These are phyloP conservation scores for Henricia sp. DNA, from an alignment of 53 echinoderm and acorn worm genomes.

Conservation along the genomic window DNA sequence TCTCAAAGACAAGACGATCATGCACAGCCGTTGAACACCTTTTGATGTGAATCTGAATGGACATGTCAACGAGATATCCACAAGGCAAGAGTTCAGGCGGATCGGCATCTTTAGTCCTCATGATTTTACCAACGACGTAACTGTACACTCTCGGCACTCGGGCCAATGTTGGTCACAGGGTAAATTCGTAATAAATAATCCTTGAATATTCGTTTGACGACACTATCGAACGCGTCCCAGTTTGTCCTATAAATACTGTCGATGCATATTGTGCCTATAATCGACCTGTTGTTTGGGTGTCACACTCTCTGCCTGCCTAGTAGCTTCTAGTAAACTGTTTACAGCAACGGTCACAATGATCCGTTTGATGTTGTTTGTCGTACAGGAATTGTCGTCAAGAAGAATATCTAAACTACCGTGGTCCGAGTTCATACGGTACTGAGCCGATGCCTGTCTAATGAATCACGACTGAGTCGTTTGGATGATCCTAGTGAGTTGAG, in stretches of 20 bases:
- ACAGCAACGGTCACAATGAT: slow-evolving; percentile 93
- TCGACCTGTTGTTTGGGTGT: slow-evolving; percentile 67
- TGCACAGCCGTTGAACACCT: slow-evolving; percentile 88
- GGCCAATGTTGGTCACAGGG: slow-evolving; percentile 95
- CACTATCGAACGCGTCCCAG: slow-evolving; percentile 98
- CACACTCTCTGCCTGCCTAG: slow-evolving; percentile 63
- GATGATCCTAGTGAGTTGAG: slow-evolving; percentile 90
- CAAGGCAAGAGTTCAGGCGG: slow-evolving; percentile 94
- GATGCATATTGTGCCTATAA: slow-evolving; percentile 88
- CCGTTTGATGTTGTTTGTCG: slow-evolving; percentile 93
- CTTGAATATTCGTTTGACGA: slow-evolving; percentile 99
- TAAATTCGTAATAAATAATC: slow-evolving; percentile 98
- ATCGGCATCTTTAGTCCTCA: slow-evolving; percentile 89
- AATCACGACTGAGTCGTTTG: slow-evolving; percentile 96
- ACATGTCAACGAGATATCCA: slow-evolving; percentile 94
- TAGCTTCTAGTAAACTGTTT: slow-evolving; percentile 69
- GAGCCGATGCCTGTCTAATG: slow-evolving; percentile 91
- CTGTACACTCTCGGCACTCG: slow-evolving; percentile 93
- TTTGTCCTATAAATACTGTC: slow-evolving; percentile 98
- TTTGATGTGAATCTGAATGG: slow-evolving; percentile 85
- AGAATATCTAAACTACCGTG: slow-evolving; percentile 97
- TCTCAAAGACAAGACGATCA: slow-evolving; percentile 95
- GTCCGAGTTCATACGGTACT: slow-evolving; percentile 94
- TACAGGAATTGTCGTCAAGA: slow-evolving; percentile 95
- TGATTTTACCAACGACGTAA: slow-evolving; percentile 94